Evolutionary conservation across 2,888 invertebrate genomes (phyloP), one percentile per base, ranked within the genome.

Genomic region (Rhamphomyia laevipes): DNA sequence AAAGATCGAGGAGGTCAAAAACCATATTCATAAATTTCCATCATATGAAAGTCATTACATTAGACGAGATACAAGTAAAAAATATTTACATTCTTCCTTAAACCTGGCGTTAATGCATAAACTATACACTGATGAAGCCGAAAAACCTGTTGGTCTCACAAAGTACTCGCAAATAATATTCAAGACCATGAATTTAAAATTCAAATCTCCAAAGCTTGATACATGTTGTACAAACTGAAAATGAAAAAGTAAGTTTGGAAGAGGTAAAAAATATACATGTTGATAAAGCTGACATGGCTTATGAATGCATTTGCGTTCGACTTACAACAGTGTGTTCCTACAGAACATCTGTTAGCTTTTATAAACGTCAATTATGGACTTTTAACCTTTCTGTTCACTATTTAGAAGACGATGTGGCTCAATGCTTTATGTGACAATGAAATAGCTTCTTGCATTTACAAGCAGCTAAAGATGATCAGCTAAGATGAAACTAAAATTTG

Each of bases 301-400:
- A 30, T 9, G 11, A 30, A 30, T 9, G 6, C 41, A 13, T 43
- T 45, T 40, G 31, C 13, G n/a, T 49, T 49, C 33, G 42, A 50
- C 12, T 15, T 47, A 4, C 42, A 47, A 31, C 41, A 47, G 42
- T 42, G 42, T 21, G 15, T 47, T 3, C 42, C 42, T 35, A 47
- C 42, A 13, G n/a, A 11, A 27, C 23, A 2, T 27, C 42, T 1
- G 18, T 42, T 1, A 2, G 12, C 12, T 47, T 42, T 11, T 47
- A 42, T 13, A 47, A 47, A 17, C 15, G 42, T 11, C 42, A 30
- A 30, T 11, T 30, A 11, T 30, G 30, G 30, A 30, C 30, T 6
- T 30, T 9, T 30, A 30, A 30, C 11, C 11, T 30, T 6, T 9
- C 30, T 30, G 30, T 30, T 30, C 30, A 30, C 11, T 6, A 30